Percentiles rank a stretch among this genome's conserved stretches.
phyloP scores from a whole-genome alignment of 2,888 invertebrate genomes.

The Augochlorella aurata region DNA sequence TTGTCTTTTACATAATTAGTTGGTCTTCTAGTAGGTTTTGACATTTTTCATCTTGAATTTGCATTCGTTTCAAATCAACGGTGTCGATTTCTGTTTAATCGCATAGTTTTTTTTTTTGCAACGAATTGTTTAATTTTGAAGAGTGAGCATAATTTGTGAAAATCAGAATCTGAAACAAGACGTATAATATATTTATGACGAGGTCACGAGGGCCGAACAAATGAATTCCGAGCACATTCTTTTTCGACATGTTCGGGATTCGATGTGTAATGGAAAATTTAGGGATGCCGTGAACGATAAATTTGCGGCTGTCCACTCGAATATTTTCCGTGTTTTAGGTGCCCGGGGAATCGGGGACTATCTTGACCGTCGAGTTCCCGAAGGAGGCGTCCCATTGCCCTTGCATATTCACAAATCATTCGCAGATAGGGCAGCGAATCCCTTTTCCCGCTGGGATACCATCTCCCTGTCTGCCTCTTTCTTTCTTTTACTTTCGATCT shows the following conservation, averaged over 20 bases:
- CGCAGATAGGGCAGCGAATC: slow-evolving; percentile 73
- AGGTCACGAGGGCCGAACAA: slow-evolving; percentile 44
- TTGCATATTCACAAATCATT: slow-evolving; percentile 82
- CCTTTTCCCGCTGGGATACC: slow-evolving; percentile 71
- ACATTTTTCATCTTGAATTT: not conserved
- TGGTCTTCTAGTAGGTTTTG: too few relatives aligned
- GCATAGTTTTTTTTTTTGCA: not conserved
- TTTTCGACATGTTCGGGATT: slow-evolving; percentile 70
- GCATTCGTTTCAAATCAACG: not conserved
- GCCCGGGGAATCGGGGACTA: slow-evolving; percentile 78
- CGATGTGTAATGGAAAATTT: slow-evolving; percentile 81
- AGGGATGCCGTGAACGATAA: slow-evolving; percentile 79
- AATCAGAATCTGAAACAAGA: slow-evolving; percentile 1
- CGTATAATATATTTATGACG: slow-evolving; percentile 39
- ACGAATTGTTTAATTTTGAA: not conserved
- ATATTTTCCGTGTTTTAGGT: slow-evolving; percentile 81
- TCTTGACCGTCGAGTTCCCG: slow-evolving; percentile 79
- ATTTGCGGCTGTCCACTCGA: slow-evolving; percentile 82
- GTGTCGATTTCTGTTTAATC: not conserved
- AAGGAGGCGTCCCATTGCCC: slow-evolving; percentile 78
- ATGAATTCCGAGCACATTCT: slow-evolving; percentile 74
- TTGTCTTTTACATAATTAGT: not conserved
- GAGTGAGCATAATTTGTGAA: not conserved
- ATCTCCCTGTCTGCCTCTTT: slow-evolving; percentile 32
- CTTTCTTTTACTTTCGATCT: slow-evolving; percentile 47